phyloP scores from a whole-genome alignment of 2,888 invertebrate genomes.

The Morpho deidamia region DNA sequence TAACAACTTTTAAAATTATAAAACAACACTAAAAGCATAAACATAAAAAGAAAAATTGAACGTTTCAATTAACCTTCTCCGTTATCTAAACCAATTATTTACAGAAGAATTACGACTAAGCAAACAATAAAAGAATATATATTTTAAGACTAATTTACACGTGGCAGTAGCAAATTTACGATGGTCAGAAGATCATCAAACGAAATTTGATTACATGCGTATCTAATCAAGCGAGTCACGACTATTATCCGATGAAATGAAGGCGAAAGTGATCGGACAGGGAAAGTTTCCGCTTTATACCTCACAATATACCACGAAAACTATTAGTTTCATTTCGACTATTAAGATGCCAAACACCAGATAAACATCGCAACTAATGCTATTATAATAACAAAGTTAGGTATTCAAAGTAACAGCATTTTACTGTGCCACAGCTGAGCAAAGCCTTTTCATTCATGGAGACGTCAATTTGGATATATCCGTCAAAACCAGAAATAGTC shows the following conservation, averaged over 20 bases:
- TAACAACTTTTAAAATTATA: not conserved
- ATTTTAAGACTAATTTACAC: too few species aligned
- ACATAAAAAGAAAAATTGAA: too few species aligned
- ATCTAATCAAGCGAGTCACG: slow-evolving; percentile 41
- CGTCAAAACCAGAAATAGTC: too few species aligned
- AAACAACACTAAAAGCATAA: not conserved
- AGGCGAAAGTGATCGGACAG: slow-evolving; percentile 59
- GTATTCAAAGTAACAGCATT: too few species aligned
- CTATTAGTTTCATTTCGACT: slow-evolving; percentile 2
- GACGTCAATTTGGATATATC: too few species aligned
- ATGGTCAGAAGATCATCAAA: slow-evolving; percentile 1
- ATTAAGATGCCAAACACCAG: slow-evolving; percentile 3
- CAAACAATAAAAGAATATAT: too few species aligned
- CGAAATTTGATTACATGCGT: slow-evolving; percentile 20
- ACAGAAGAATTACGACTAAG: too few species aligned
- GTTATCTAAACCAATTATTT: too few species aligned
- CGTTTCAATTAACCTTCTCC: too few species aligned
- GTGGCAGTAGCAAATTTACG: not conserved
- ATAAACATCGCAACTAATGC: not conserved
- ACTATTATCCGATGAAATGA: slow-evolving; percentile 44
- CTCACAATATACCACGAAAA: slow-evolving; percentile 13
- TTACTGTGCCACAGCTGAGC: too few species aligned
- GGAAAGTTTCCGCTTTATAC: slow-evolving; percentile 45
- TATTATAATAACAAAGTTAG: too few species aligned
- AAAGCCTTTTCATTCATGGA: too few species aligned